Evolutionary conservation across 2,797 vertebrate species (phyloP).

Genomic region (Falco cherrug): DNA sequence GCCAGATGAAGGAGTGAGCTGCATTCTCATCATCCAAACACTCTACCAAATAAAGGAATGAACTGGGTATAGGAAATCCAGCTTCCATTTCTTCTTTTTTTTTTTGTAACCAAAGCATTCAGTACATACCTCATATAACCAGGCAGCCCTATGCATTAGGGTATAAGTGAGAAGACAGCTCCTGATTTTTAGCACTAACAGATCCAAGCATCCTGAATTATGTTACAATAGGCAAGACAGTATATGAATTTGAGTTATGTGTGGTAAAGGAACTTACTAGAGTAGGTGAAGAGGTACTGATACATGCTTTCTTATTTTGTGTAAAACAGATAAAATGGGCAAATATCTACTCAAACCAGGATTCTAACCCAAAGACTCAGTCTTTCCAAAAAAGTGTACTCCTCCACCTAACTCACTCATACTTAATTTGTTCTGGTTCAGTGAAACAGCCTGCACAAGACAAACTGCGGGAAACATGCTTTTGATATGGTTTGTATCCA

Average conservation of each 20-base stretch:
- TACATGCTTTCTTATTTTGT: neutral
- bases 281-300: neutral
- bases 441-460: neutral
- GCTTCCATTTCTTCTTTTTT: neutral
- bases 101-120: neutral
- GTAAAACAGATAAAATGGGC: neutral
- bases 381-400: neutral
- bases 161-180: neutral
- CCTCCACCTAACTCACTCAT: neutral
- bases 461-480: neutral
- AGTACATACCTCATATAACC: neutral
- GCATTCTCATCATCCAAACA: neutral
- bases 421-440: neutral
- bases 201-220: neutral
- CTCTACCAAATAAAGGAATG: neutral
- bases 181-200: neutral
- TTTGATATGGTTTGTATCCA: neutral
- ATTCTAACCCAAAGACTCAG: neutral
- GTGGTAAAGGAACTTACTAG: neutral
- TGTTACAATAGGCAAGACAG: neutral
- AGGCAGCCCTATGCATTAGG: neutral
- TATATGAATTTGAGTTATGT: fast-evolving
- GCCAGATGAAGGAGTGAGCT: neutral
- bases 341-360: neutral
- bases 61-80: neutral